Evolutionary conservation across 2,888 invertebrate species (phyloP).

Genomic region (Agrilus cyanescens): DNA sequence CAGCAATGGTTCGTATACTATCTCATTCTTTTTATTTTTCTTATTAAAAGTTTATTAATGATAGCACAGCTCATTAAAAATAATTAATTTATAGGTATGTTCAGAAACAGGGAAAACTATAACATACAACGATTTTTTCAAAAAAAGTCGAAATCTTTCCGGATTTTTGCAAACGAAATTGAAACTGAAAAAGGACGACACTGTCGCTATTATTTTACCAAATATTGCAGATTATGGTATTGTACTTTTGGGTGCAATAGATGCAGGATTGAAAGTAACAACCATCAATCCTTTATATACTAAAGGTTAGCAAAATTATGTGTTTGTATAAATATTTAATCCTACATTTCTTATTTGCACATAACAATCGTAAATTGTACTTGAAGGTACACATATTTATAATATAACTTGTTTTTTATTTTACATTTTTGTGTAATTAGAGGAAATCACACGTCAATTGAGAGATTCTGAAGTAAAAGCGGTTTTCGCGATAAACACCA

Average conservation of each 20-base stretch:
- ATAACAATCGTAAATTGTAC: neutral
- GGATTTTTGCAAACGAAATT: slow-evolving; percentile 43
- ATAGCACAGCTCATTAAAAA: neutral
- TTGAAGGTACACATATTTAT: neutral
- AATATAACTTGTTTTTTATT: neutral
- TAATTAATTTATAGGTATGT: slow-evolving; percentile 45
- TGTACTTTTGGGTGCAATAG: slow-evolving; percentile 50
- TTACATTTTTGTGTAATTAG: too few relatives aligned
- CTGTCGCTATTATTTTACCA: slow-evolving; percentile 56
- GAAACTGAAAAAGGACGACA: slow-evolving; percentile 43
- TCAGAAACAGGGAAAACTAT: slow-evolving; percentile 57
- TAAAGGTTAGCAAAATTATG: slow-evolving; percentile 16
- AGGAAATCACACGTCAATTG: too few relatives aligned
- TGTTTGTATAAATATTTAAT: slow-evolving; percentile 1
- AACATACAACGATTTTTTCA: slow-evolving; percentile 53
- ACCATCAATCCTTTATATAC: slow-evolving; percentile 64
- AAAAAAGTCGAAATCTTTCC: slow-evolving; percentile 45
- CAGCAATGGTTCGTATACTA: slow-evolving; percentile 45
- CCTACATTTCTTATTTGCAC: too few relatives aligned
- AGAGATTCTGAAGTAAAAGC: too few relatives aligned
- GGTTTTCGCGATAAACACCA: too few relatives aligned
- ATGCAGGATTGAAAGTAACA: slow-evolving; percentile 55
- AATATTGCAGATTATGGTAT: slow-evolving; percentile 65
- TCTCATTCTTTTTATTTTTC: neutral
- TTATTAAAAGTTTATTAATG: slow-evolving; percentile 1